Evolutionary conservation across 2,888 invertebrate species (phyloP), one percentile per base, ranked within the genome.

Genomic region (Ariolimax columbianus): DNA sequence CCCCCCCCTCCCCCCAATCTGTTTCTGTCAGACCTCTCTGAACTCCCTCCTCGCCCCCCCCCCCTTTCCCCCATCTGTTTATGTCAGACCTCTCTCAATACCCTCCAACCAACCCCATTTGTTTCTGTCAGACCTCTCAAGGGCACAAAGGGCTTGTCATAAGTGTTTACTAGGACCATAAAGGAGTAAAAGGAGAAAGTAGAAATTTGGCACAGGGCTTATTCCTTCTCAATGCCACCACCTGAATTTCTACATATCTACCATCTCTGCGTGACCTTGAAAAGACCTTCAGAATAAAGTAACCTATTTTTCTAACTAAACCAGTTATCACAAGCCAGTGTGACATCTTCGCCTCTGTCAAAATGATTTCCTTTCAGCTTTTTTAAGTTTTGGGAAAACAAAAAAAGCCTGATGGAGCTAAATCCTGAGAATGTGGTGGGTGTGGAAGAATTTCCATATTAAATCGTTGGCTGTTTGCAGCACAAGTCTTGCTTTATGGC

Each of bases 401-500:
- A n/a, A 38, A 72, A 36, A 72, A 38, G 72, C 38, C 36, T 38
- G 72, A 40, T 72, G 38, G 38, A 72, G 36, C 36, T 38, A 72
- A 72, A 72, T 38, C 26, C 23, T 36, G 72, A 72, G 40, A 72
- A 72, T 72, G 38, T 17, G 72, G 72, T 14, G 38, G 40, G 38
- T 72, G 72, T 40, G 40, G 38, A 72, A 40, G 19, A 38, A 72
- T 72, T 47, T 75, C 43, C 43, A 23, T 30, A 47, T 38, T 70
- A 36, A 47, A 47, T 75, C 73, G n/a, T 75, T 75, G 73, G 73
- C 47, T n/a, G 47, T 19, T 75, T 47, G 72, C 72, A 23, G 73
- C 47, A 47, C 73, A 75, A 75, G 73, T 11, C 0, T 0, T 47
- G 73, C 30, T 75, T 47, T 75, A 11, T 75, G 43, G 19, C 47